A percentile compares a stretch with the other conserved stretches of the same genome.
phyloP scores from a whole-genome alignment of 2,797 vertebrate species.

The Pteropus rufus region DNA sequence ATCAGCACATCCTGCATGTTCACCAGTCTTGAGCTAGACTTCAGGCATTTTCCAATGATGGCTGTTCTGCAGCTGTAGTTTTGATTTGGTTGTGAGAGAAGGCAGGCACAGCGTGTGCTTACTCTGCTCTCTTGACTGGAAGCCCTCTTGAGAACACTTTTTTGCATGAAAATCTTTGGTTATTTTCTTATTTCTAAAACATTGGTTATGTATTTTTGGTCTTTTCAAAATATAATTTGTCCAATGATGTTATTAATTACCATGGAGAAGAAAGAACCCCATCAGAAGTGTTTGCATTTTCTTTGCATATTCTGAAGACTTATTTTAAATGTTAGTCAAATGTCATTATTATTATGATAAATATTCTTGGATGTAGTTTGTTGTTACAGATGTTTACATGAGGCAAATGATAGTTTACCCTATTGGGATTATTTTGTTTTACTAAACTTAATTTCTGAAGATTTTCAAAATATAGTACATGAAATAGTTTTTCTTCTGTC shows the following conservation, averaged over 20 bases:
- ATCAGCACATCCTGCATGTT: too few species aligned
- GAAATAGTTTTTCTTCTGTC: neutral
- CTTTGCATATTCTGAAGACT: neutral
- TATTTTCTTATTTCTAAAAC: conserved; percentile 37
- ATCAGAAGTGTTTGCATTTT: conserved; percentile 30
- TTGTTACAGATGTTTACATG: conserved; percentile 12
- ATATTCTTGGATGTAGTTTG: neutral
- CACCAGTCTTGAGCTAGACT: too few species aligned
- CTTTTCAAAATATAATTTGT: conserved; percentile 33
- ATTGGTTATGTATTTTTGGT: neutral
- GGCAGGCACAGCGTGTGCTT: too few species aligned
- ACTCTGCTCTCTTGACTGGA: too few species aligned
- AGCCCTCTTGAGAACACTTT: neutral
- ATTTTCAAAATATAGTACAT: neutral
- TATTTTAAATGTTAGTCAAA: conserved; percentile 21
- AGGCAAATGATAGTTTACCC: neutral
- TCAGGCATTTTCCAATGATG: too few species aligned
- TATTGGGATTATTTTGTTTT: neutral
- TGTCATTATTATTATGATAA: neutral
- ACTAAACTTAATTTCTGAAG: conserved; percentile 1
- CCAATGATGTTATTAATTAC: neutral
- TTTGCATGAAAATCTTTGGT: neutral
- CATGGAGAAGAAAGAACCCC: neutral
- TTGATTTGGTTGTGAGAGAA: too few species aligned
- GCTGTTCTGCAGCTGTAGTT: too few species aligned